Evolutionary conservation across 2,113 vertebrate species (phyloP), one percentile per base, ranked within the genome.

Genomic region (Euleptes europaea): DNA sequence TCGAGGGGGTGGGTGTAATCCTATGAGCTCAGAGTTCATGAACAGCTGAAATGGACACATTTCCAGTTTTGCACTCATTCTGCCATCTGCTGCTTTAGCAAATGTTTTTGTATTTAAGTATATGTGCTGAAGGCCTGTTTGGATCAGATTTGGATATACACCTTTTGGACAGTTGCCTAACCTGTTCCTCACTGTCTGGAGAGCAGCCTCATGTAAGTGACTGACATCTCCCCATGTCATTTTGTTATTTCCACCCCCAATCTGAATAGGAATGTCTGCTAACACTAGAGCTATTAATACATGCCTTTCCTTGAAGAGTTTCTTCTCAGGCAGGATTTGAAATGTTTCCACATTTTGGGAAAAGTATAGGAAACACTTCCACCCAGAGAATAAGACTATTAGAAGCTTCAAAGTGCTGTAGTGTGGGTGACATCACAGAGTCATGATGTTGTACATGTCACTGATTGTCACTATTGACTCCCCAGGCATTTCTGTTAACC

Each of bases 11-110:
- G 78, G 88, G 88, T 92, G 79, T 12, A 87, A 86, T 90, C 79
- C 82, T 49, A 35, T 90, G 93, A 92, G 76, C 88, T 94, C 90
- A 91, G 0, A 0, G 78, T 88, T 80, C 86, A 87, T 89, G 84
- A 85, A 80, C 69, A 87, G 88, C 21, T 71, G 88, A 21, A 80
- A 85, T 60, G 67, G 88, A 71, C 84, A 84, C 12, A 40, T 80
- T 80, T 77, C 54, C 2, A 21, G 49, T 86, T 88, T 79, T 51
- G 82, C 79, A 82, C 83, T 86, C 73, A 23, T 88, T 44, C 77
- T 65, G 71, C 87, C 78, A 60, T 88, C 84, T 92, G 90, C 82
- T 91, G 31, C 77, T 28, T 60, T 40, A 44, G 38, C 66, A 33
- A 40, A 40, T 23, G 28, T 19, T 66, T 80, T 38, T 63, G 51